Percentiles rank a stretch among this genome's conserved stretches.
phyloP scores from a whole-genome alignment of 53 echinoderm and acorn worm species.

The Echinarachnius parma region DNA sequence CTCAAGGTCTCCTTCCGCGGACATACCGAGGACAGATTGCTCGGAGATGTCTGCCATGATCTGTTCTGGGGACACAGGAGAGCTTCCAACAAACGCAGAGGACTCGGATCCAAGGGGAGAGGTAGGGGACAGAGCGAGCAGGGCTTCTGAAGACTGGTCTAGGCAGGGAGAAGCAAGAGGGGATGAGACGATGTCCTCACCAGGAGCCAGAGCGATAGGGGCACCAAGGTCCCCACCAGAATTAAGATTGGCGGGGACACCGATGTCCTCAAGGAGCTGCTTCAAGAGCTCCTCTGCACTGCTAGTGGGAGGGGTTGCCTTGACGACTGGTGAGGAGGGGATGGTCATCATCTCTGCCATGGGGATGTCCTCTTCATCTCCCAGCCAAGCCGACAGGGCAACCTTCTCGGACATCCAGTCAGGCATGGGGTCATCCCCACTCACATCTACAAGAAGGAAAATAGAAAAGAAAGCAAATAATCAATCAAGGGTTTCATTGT shows the following conservation, averaged over 20 bases:
- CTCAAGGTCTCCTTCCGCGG: slow-evolving; percentile 5
- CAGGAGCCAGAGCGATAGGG: slow-evolving; percentile 55
- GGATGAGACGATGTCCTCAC: too few relatives aligned
- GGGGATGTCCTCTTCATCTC: slow-evolving; percentile 49
- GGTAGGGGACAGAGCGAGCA: slow-evolving; percentile 1
- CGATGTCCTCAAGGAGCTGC: slow-evolving; percentile 51
- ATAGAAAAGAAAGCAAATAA: not conserved
- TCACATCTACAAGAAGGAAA: slow-evolving; percentile 16
- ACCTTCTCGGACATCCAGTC: slow-evolving; percentile 99
- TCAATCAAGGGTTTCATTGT: too few relatives aligned
- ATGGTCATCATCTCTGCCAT: slow-evolving; percentile 18
- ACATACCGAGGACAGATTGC: not conserved
- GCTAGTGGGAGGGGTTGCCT: not conserved
- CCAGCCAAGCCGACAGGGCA: slow-evolving; percentile 69
- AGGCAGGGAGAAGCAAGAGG: too few relatives aligned
- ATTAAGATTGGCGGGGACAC: too few relatives aligned
- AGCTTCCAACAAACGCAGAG: not conserved
- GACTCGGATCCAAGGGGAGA: not conserved
- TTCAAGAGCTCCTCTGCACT: slow-evolving; percentile 50
- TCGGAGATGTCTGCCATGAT: not conserved
- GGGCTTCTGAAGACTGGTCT: too few relatives aligned
- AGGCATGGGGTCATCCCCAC: slow-evolving; percentile 63
- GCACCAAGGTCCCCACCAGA: too few relatives aligned
- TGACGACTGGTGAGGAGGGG: slow-evolving; percentile 17
- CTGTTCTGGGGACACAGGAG: not conserved